These are phyloP conservation scores for Pollenia griseotomentosa DNA, from an alignment of 2,888 invertebrate species.

Conservation along the genomic window DNA sequence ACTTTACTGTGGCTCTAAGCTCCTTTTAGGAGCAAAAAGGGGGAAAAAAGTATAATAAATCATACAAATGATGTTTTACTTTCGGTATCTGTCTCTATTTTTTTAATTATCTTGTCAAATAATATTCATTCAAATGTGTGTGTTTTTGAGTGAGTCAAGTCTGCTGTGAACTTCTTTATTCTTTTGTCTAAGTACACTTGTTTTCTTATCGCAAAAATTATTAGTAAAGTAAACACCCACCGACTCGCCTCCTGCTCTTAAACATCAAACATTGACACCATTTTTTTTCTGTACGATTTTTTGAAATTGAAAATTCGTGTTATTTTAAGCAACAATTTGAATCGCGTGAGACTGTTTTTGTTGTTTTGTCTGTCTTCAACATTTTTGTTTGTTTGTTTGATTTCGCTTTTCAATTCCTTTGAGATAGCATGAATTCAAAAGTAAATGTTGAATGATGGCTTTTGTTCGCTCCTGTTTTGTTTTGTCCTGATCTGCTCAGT, in stretches of 20 bases:
- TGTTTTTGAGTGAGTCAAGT: neutral
- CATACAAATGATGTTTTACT: no score
- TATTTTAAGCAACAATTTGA: slow-evolving; percentile 14
- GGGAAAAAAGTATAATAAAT: no score
- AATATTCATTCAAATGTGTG: no score
- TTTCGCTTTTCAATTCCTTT: slow-evolving; percentile 15
- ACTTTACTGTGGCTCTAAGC: no score
- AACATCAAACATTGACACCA: neutral
- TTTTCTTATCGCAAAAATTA: neutral
- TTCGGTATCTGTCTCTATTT: no score
- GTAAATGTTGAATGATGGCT: slow-evolving; percentile 2
- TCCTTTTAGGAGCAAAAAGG: no score
- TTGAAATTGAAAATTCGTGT: neutral
- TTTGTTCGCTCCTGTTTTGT: neutral
- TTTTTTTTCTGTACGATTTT: neutral
- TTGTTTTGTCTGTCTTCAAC: neutral
- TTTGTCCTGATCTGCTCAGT: neutral
- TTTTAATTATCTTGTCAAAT: no score
- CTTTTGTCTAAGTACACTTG: neutral
- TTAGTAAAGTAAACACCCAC: neutral
- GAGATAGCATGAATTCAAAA: neutral
- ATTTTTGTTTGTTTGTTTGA: slow-evolving; percentile 4
- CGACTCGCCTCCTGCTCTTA: neutral
- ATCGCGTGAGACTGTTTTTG: slow-evolving; percentile 12
- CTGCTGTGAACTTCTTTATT: neutral